These are phyloP conservation scores for Trichogramma pretiosum DNA, from an alignment of 1,140 invertebrate genomes.

Conservation along the genomic window DNA sequence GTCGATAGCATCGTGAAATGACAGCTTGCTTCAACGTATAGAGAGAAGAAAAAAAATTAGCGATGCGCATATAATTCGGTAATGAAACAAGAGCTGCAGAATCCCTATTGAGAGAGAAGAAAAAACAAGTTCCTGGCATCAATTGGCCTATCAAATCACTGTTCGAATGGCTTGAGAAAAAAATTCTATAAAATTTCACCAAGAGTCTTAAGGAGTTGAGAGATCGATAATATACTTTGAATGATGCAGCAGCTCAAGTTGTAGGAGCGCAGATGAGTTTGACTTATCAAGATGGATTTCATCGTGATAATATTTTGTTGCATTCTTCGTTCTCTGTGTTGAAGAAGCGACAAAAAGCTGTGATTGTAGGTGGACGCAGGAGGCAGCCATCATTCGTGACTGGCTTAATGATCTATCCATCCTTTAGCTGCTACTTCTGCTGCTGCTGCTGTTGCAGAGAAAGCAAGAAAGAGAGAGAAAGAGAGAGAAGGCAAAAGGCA, in stretches of 20 bases:
- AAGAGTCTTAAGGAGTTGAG: too few species aligned
- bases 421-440: neutral
- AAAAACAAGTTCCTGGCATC: neutral
- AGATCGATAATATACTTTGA: too few species aligned
- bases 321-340: neutral
- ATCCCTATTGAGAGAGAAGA: neutral
- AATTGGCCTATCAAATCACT: too few species aligned
- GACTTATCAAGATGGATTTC: slow-evolving; percentile 19
- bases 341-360: too few species aligned
- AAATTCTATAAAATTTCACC: too few species aligned
- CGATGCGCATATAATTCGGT: slow-evolving; percentile 12
- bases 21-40: neutral
- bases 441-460: too few species aligned
- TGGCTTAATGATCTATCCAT: slow-evolving; percentile 35
- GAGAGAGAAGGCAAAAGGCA: slow-evolving; percentile 24
- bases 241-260: too few species aligned
- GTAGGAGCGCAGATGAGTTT: slow-evolving; percentile 11
- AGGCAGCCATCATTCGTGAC: slow-evolving; percentile 39
- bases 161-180: too few species aligned
- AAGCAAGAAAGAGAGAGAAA: slow-evolving; percentile 17
- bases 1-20: too few species aligned
- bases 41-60: slow-evolving; percentile 1
- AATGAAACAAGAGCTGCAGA: slow-evolving; percentile 4
- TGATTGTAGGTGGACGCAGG: too few species aligned
- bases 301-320: slow-evolving; percentile 13